A percentile compares a stretch with the other conserved stretches of the same genome.
These are phyloP conservation scores for Temnothorax longispinosus DNA, from an alignment of 1,140 invertebrate genomes.

Conservation along the genomic window DNA sequence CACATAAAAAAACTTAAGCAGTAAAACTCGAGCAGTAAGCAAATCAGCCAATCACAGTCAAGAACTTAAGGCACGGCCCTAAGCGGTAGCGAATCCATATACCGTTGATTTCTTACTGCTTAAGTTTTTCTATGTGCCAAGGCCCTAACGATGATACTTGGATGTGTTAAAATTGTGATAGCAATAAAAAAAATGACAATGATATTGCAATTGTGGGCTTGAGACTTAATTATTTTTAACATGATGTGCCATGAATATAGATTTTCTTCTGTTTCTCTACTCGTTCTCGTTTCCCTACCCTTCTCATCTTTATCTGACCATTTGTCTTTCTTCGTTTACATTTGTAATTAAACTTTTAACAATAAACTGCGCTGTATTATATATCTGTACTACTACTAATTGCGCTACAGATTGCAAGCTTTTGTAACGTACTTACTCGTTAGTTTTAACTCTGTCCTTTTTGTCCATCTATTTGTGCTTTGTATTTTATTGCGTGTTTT, in stretches of 20 bases:
- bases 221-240: constrained; percentile 4
- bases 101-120: too few species aligned
- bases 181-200: not conserved
- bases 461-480: not conserved
- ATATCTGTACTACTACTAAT: not conserved
- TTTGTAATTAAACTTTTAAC: constrained; percentile 9
- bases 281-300: too few species aligned
- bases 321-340: not conserved
- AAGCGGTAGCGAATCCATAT: too few species aligned
- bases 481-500: not conserved
- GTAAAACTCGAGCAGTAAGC: too few species aligned
- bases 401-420: not conserved
- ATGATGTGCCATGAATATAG: not conserved
- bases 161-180: not conserved
- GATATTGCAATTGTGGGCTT: not conserved
- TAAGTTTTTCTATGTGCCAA: too few species aligned
- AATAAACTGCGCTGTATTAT: not conserved
- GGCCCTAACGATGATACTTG: not conserved
- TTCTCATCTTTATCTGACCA: not conserved
- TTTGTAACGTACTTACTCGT: constrained; percentile 17
- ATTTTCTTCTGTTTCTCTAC: not conserved
- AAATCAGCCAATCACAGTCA: too few species aligned
- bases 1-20: too few species aligned
- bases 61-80: too few species aligned
- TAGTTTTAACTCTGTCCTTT: constrained; percentile 15